Base-by-base conservation (phyloP, 2,888 invertebrate genomes). In the Digitonthophagus gazella region DNA sequence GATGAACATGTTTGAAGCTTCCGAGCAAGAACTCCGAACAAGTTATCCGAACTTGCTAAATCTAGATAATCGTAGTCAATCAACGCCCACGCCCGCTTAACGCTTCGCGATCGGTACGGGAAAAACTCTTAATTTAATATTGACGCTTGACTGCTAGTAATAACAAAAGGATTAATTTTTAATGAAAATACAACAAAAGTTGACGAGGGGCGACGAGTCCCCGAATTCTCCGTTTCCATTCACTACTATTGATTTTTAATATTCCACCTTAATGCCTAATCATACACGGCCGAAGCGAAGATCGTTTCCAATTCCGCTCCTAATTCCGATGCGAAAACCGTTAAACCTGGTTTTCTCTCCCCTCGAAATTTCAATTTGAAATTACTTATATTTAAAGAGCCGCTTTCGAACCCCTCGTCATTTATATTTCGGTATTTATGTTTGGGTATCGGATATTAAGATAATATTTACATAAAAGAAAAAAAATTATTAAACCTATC, bases 101-200 rank as follows among this genome's bases (percentile, higher is more conserved):
- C 28, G 28, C 11, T 44, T 58, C 54, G 57, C 68, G 68, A 68
- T 19, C 66, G 61, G 68, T 68, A 66, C 66, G 70, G 68, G 69
- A 66, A 68, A 14, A 28, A 66, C 63, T 66, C 67, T 69, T 58
- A 68, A 55, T 67, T 69, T 69, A 71, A 72, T 75, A 74, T 75
- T 75, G 74, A 75, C 72, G 72, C 55, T 69, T 70, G 72, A 67
- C 71, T 69, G 72, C 66, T 70, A 70, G 70, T 72, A 75, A 75
- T 76, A 76, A 76, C 74, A 76, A 75, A 74, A 74, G 76, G 77
- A 77, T 77, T 77, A 77, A 75, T 76, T 75, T 77, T 77, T 78
- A 76, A 78, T 78, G 76, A 77, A 77, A 78, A 76, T 76, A 76
- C 76, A 77, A 77, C 76, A 76, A 72, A 77, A 77, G 73, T 76